Base-by-base conservation (phyloP, 2,113 vertebrate species). In the Dromaius novaehollandiae region DNA sequence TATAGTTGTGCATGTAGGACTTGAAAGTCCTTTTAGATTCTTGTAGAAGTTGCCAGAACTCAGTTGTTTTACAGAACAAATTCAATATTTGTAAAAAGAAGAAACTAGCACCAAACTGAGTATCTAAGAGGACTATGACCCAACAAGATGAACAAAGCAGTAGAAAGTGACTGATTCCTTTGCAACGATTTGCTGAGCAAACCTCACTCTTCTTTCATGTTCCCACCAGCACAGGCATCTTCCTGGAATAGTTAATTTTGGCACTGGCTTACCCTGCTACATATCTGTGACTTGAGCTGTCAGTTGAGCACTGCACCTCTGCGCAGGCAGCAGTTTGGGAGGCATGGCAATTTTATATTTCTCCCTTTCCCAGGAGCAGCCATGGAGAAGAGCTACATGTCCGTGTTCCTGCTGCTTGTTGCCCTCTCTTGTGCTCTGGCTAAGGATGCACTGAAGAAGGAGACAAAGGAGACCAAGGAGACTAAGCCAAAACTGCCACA, bases 351-450 rank as follows among this genome's bases (percentile, higher is more conserved):
- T 3, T 0, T 0, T 2, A 7, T 25, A 16, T 19, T 48, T 90
- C 84, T 84, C 80, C 73, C 42, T 0, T 46, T 93, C 83, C 44
- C 89, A 98, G 98, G 95, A 88, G 36, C 89, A 64, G 80, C 92
- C 95, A 99, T 99, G 99, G 98, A 99, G 90, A 99, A 98, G 96
- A 97, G 81, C 21, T 96, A 96, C 2, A 13, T 98, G 61, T 97
- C 98, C 2, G 3, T 98, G 5, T 81, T 99, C 96, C 82, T 99
- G 94, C 97, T 99, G 71, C 97, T 99, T 24, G 63, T 98, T 75
- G 97, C 97, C 58, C 42, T 99, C 70, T 98, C 98, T 55, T 97
- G 97, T 11, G 75, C 98, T 28, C 91, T 98, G 96, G 98, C 98
- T 53, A 98, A 98, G 98, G 98, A 98, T 2, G 46, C 17, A 1